These are phyloP conservation scores for Nibea albiflora DNA, from an alignment of 2,113 vertebrate species.

Conservation along the genomic window DNA sequence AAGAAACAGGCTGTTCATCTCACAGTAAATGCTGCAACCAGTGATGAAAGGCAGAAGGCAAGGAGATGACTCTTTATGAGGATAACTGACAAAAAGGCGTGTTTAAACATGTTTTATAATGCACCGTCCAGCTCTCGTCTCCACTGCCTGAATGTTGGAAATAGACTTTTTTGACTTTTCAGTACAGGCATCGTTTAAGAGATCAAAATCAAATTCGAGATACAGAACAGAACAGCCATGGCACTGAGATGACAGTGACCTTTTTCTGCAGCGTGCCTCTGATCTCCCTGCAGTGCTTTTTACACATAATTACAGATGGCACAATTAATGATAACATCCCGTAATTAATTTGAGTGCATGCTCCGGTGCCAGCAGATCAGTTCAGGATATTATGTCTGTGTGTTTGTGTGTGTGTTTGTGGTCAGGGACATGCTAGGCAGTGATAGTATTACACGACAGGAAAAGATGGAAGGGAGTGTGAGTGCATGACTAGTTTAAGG, in stretches of 20 bases:
- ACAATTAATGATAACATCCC: constrained; percentile 59
- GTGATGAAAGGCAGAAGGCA: constrained; percentile 47
- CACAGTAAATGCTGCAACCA: neutral
- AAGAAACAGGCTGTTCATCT: constrained; percentile 17
- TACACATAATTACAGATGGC: constrained; percentile 47
- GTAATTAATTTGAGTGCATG: constrained; percentile 63
- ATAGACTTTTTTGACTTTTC: constrained; percentile 9
- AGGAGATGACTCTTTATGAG: constrained; percentile 21
- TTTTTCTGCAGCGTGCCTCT: constrained; percentile 19
- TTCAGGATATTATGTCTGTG: neutral
- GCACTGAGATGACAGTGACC: constrained; percentile 31
- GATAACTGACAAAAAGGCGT: constrained; percentile 29
- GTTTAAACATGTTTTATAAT: constrained; percentile 30
- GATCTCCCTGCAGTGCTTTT: constrained; percentile 46
- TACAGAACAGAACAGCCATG: constrained; percentile 20
- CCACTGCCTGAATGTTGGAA: constrained; percentile 13
- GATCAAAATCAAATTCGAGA: constrained; percentile 29
- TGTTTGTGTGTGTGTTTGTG: neutral
- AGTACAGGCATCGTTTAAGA: constrained; percentile 26
- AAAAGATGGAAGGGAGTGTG: neutral
- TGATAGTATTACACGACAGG: constrained; percentile 6
- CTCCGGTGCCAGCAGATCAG: constrained; percentile 1
- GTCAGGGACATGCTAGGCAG: neutral
- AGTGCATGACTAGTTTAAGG: constrained; percentile 12
- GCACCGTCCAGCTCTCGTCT: constrained; percentile 20